Conservation (phyloP, 2,888 invertebrate species). For the Epiblema foenella region DNA sequence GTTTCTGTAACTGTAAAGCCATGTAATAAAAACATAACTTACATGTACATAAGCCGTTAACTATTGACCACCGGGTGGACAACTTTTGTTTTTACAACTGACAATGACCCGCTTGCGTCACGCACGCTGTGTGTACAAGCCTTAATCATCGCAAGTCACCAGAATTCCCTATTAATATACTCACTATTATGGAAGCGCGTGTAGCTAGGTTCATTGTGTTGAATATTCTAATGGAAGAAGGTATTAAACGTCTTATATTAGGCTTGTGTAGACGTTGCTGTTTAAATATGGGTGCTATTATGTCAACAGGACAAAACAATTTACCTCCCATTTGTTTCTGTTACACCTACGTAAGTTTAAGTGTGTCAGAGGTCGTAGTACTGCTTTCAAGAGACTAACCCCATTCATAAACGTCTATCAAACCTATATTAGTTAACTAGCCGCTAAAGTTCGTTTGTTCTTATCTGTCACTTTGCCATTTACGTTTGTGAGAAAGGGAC, state of each 20-base stretch:
- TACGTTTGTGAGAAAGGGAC: too few relatives aligned
- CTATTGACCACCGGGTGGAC: too few relatives aligned
- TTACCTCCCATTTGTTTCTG: constrained; percentile 33
- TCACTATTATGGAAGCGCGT: not conserved
- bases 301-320: constrained; percentile 34
- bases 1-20: too few relatives aligned
- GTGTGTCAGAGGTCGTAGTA: constrained; percentile 29
- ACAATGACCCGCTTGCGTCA: too few relatives aligned
- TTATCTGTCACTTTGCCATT: too few relatives aligned
- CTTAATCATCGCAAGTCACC: constrained; percentile 12
- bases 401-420: too few relatives aligned
- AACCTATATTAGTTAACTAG: too few relatives aligned
- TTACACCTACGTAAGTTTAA: constrained; percentile 24
- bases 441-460: too few relatives aligned
- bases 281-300: constrained; percentile 20
- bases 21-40: too few relatives aligned
- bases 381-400: not conserved
- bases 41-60: too few relatives aligned
- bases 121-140: too few relatives aligned
- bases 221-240: not conserved
- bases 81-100: too few relatives aligned
- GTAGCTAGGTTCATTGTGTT: constrained; percentile 19
- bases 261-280: not conserved
- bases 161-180: constrained; percentile 15
- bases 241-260: not conserved